Evolutionary conservation across 2,113 vertebrate genomes (phyloP).

Genomic region (Pteruthius melanotis): DNA sequence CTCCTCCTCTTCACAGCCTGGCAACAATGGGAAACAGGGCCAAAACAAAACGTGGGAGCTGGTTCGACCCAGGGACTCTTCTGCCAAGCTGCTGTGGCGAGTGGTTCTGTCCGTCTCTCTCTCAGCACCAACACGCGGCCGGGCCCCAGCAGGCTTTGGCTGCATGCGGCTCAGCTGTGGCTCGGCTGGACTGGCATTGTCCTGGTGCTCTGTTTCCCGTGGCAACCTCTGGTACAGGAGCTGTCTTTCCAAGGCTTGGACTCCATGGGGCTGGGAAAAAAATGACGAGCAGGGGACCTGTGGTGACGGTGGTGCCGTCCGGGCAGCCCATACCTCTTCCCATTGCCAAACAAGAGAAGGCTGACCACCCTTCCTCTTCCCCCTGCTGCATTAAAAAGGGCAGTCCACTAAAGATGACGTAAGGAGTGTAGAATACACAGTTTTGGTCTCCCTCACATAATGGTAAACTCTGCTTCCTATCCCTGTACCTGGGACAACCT

Average conservation of each 20-base stretch:
- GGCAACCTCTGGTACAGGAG: not conserved
- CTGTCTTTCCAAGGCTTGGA: not conserved
- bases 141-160: not conserved
- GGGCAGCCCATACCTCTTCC: not conserved
- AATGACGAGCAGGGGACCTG: accelerated
- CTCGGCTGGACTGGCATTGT: not conserved
- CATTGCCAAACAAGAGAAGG: not conserved
- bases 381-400: not conserved
- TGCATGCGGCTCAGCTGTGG: accelerated
- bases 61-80: not conserved
- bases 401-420: not conserved
- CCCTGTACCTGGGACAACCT: not conserved
- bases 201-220: not conserved
- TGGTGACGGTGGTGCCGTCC: accelerated
- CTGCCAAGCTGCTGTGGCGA: not conserved
- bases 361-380: not conserved
- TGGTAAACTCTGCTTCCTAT: not conserved
- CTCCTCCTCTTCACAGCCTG: not conserved
- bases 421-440: not conserved
- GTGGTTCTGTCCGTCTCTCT: not conserved
- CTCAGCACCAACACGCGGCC: accelerated
- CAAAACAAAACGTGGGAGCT: not conserved
- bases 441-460: not conserved
- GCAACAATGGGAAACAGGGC: not conserved
- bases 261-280: not conserved